Base-by-base conservation (phyloP, 2,113 vertebrate genomes). In the Cryptotis parvus region DNA sequence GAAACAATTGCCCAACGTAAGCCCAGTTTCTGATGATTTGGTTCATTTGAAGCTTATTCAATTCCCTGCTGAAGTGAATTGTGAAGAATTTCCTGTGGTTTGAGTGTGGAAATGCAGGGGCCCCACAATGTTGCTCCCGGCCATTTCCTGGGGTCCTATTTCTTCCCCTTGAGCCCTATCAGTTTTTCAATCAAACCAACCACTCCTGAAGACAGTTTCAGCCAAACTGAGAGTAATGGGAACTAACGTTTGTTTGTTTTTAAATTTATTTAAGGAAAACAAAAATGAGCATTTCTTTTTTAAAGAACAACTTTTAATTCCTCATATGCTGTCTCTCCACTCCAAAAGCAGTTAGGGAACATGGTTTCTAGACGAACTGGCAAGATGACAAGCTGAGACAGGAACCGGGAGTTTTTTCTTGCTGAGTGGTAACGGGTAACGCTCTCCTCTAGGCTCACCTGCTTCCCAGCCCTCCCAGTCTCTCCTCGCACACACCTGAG, bases 251-350 rank as follows among this genome's bases (percentile, higher is more conserved):
- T 49, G 35, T 63, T 87, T 68, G 31, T 66, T 83, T 77, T 7
- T 37, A 1, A 78, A 79, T 91, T 96, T 94, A 95, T 89, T 95
- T 91, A 84, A 95, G 90, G 93, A 89, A 92, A 63, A 88, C 88
- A 29, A 68, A 91, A 89, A 92, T 90, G 61, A 94, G n/a, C 82
- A 93, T 86, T n/a, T n/a, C 85, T 92, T 88, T 72, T 75, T 89
- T 78, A 45, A 1, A 37, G 84, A 29, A 68, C 20, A 66, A 70
- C 70, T 94, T 82, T 90, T 52, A 94, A 69, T 83, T 90, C 65
- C 41, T 72, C 11, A 37, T 70, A 27, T 72, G 52, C 41, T 84
- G 70, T 75, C 29, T 92, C 63, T 45, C 37, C 88, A 86, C 33
- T 91, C 79, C 77, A 49, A 76, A 77, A 27, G 78, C 75, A 76